These are phyloP conservation scores for Hemiscyllium ocellatum DNA, from an alignment of 2,113 vertebrate species.

Conservation along the genomic window DNA sequence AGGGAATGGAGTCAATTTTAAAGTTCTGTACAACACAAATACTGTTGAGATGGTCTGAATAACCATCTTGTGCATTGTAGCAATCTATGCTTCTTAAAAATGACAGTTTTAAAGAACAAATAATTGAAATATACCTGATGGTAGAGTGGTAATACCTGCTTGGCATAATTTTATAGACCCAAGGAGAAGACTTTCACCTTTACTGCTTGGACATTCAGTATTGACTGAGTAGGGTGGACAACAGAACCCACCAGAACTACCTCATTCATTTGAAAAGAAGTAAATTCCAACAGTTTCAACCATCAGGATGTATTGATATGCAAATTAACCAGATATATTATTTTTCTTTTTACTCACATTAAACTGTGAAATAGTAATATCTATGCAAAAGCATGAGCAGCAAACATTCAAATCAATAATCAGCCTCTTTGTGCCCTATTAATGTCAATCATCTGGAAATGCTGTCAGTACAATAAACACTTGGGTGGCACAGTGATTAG, in stretches of 20 bases:
- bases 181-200: background rate
- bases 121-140: background rate
- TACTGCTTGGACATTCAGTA: background rate
- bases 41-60: background rate
- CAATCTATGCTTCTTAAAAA: background rate
- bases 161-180: background rate
- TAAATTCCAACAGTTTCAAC: background rate
- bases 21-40: background rate
- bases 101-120: background rate
- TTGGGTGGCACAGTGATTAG: too few relatives aligned
- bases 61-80: background rate
- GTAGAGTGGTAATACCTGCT: background rate
- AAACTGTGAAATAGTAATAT: background rate
- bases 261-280: background rate
- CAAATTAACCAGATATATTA: background rate
- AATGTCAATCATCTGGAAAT: background rate
- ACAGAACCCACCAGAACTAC: background rate
- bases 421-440: background rate
- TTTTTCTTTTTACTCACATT: background rate
- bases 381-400: background rate
- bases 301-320: background rate
- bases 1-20: too few relatives aligned
- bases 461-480: background rate
- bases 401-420: background rate
- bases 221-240: background rate